These are phyloP conservation scores for Atlantisia rogersi DNA, from an alignment of 2,113 vertebrate species.

Conservation along the genomic window DNA sequence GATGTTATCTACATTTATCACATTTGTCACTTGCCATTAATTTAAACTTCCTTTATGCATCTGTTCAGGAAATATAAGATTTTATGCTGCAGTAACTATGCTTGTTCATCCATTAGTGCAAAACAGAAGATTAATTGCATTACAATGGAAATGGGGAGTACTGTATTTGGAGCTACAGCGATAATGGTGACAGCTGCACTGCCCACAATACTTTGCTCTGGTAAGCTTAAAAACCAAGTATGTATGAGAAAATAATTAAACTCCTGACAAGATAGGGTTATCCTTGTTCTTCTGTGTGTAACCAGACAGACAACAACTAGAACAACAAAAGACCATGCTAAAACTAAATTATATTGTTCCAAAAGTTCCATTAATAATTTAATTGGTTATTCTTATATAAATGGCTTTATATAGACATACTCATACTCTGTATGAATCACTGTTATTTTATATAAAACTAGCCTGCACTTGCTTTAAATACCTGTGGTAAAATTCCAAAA, in stretches of 20 bases:
- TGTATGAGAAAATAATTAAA: conserved; percentile 76
- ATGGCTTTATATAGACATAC: background rate
- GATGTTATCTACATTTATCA: conserved; percentile 75
- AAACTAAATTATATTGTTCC: background rate
- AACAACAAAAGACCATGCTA: background rate
- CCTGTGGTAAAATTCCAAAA: background rate
- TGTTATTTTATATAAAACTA: background rate
- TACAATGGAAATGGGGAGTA: conserved; percentile 75
- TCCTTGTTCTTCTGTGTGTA: background rate
- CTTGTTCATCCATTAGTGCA: conserved; percentile 79
- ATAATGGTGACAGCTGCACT: conserved; percentile 70
- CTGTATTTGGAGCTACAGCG: background rate
- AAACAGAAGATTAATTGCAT: conserved; percentile 82
- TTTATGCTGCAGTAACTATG: conserved; percentile 82
- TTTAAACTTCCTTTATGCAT: conserved; percentile 77
- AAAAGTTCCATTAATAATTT: background rate
- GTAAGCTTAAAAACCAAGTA: conserved; percentile 69
- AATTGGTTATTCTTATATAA: background rate
- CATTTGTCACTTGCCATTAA: conserved; percentile 77
- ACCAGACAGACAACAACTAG: background rate
- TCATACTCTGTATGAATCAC: background rate
- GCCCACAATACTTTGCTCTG: conserved; percentile 68
- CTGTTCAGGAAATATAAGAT: conserved; percentile 82
- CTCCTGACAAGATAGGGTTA: conserved; percentile 42
- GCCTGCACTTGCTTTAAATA: background rate